These are phyloP conservation scores for Chaenogobius annularis DNA, from an alignment of 2,113 vertebrate species.

Conservation along the genomic window DNA sequence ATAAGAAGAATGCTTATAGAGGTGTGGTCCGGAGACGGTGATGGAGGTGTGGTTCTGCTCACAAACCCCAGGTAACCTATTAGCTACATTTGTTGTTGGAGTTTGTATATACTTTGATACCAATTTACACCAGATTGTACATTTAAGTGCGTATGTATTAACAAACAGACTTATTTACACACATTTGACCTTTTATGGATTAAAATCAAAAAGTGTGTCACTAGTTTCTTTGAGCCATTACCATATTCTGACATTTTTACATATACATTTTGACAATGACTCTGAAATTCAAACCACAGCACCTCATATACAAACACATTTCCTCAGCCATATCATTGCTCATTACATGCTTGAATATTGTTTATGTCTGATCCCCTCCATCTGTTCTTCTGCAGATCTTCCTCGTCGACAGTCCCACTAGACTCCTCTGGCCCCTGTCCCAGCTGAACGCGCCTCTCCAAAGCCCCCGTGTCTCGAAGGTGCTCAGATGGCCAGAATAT, in stretches of 20 bases:
- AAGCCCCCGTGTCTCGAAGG: conserved; percentile 51
- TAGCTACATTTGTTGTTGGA: too few relatives aligned
- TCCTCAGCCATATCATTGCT: background rate
- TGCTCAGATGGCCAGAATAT: conserved; percentile 65
- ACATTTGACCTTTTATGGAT: too few relatives aligned
- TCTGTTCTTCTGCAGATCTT: conserved; percentile 27
- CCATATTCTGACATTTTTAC: background rate
- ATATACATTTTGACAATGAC: background rate
- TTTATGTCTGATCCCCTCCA: conserved; percentile 31
- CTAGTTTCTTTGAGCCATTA: too few relatives aligned
- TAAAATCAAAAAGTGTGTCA: too few relatives aligned
- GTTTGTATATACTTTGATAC: too few relatives aligned
- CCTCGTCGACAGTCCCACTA: conserved; percentile 38
- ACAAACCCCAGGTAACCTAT: too few relatives aligned
- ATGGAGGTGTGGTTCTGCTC: too few relatives aligned
- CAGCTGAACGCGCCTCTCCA: conserved; percentile 38
- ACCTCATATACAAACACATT: background rate
- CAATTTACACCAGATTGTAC: too few relatives aligned
- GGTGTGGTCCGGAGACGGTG: too few relatives aligned
- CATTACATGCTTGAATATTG: conserved; percentile 7
- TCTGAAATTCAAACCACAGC: background rate
- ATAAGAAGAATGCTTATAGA: too few relatives aligned
- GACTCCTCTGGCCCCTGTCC: conserved; percentile 55
- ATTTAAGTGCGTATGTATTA: too few relatives aligned
- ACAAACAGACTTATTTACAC: too few relatives aligned